Conservation (phyloP, 1,140 invertebrate species). For the Tribolium madens region DNA sequence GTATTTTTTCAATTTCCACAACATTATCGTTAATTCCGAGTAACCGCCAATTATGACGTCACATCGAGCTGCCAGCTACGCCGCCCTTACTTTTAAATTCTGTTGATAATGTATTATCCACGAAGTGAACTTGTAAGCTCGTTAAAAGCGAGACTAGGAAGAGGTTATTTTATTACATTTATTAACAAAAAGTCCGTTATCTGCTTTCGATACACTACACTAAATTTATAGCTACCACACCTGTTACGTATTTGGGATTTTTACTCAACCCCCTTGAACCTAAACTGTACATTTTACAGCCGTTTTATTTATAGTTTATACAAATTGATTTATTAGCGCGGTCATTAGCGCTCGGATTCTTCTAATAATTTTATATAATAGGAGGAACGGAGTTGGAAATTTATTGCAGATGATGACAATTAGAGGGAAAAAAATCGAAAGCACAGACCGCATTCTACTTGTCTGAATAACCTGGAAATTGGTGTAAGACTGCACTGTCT, state of each 20-base stretch:
- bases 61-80: slow-evolving; percentile 27
- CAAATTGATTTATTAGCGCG: slow-evolving; percentile 10
- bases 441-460: slow-evolving; percentile 10
- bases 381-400: slow-evolving; percentile 9
- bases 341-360: slow-evolving; percentile 2
- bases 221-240: slow-evolving; percentile 28
- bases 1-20: slow-evolving; percentile 17
- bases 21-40: slow-evolving; percentile 24
- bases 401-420: not conserved
- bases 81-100: slow-evolving; percentile 30
- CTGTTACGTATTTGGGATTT: slow-evolving; percentile 34
- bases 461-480: slow-evolving; percentile 1
- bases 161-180: slow-evolving; percentile 38
- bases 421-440: slow-evolving; percentile 4
- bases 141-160: slow-evolving; percentile 35
- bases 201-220: slow-evolving; percentile 19
- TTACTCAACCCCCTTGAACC: slow-evolving; percentile 31
- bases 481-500: not conserved
- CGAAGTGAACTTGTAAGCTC: slow-evolving; percentile 36
- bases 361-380: slow-evolving; percentile 4
- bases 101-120: slow-evolving; percentile 21
- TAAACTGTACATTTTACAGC: slow-evolving; percentile 15
- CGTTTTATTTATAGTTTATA: slow-evolving; percentile 25
- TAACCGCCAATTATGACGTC: slow-evolving; percentile 16
- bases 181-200: slow-evolving; percentile 34